Conservation (phyloP, 2,113 vertebrate genomes). For the Actenoides hombroni region DNA sequence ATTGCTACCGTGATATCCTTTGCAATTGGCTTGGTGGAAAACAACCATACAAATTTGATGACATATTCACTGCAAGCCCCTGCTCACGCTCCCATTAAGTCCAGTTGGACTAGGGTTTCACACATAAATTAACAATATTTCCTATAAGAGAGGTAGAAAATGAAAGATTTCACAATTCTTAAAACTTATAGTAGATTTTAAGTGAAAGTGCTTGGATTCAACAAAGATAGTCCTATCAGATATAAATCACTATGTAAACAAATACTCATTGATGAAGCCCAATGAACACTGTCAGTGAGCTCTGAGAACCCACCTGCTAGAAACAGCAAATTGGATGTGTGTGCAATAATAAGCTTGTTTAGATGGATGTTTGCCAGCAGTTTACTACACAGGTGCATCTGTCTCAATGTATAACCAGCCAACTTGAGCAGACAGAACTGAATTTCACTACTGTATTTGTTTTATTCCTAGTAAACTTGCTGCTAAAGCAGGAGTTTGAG, state of each 20-base stretch:
- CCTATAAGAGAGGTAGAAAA: not conserved
- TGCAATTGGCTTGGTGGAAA: not conserved
- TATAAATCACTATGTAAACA: not conserved
- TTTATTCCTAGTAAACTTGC: not conserved
- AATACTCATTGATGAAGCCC: not conserved
- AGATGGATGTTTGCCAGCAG: not conserved
- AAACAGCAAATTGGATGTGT: not conserved
- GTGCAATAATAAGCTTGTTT: not conserved
- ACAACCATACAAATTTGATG: not conserved
- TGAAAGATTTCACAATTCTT: not conserved
- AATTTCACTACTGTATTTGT: not conserved
- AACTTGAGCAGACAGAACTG: not conserved
- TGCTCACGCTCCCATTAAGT: not conserved
- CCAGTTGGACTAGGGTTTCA: not conserved
- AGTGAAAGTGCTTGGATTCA: not conserved
- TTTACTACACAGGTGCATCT: not conserved
- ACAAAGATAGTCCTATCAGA: not conserved
- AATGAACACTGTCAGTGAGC: not conserved
- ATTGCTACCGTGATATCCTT: not conserved
- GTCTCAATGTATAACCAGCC: not conserved
- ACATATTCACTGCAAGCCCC: not conserved
- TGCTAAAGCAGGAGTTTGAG: not conserved
- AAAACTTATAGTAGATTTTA: not conserved
- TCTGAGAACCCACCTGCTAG: not conserved
- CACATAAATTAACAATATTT: not conserved